Conservation (phyloP, 2,888 invertebrate genomes). For the Coremacera marginata region DNA sequence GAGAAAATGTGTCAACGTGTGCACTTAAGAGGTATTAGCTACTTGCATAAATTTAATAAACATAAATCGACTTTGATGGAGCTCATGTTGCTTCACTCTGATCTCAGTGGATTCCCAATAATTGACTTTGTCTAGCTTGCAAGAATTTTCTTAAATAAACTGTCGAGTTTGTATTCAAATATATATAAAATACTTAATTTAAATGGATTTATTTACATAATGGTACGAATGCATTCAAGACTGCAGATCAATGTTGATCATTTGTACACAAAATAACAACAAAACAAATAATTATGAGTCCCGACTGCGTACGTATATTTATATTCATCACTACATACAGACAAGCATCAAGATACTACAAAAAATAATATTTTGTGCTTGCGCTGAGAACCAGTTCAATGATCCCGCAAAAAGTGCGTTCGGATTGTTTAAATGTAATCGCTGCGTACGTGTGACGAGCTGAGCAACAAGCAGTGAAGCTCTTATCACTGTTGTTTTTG, state of each 20-base stretch:
- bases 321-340: too few relatives aligned
- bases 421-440: background rate
- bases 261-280: background rate
- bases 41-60: background rate
- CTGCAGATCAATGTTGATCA: too few relatives aligned
- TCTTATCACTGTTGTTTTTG: constrained; percentile 6
- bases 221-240: too few relatives aligned
- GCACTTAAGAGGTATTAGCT: background rate
- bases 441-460: background rate
- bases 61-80: background rate
- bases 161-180: too few relatives aligned
- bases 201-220: background rate
- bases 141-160: too few relatives aligned
- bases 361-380: too few relatives aligned
- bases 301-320: background rate
- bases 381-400: background rate
- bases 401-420: constrained; percentile 18
- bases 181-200: too few relatives aligned
- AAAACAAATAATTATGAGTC: constrained; percentile 9
- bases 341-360: too few relatives aligned
- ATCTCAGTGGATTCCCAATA: background rate
- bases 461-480: background rate
- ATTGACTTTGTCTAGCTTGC: too few relatives aligned
- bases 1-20: background rate
- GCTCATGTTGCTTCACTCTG: background rate